Evolutionary conservation across 2,797 vertebrate genomes (phyloP), one percentile per base, ranked within the genome.

Genomic region (Hafferia zeledoni): DNA sequence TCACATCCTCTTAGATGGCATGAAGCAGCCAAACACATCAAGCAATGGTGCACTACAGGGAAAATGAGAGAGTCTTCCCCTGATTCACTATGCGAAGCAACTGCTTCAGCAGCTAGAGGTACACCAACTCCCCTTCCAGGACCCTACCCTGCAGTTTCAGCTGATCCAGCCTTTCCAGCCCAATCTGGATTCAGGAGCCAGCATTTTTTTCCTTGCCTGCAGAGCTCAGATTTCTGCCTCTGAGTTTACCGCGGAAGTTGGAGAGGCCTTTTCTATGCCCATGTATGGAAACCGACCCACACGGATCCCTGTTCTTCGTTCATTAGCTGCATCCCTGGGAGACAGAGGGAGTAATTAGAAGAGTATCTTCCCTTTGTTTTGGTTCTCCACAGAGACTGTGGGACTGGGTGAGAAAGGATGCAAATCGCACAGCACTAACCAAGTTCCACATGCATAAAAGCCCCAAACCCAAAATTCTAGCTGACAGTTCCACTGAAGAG

Each of bases 281-380:
- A 72, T 87, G 96, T 94, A 92, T 90, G 95, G 96, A 97, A 96
- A 97, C 95, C 75, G 94, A 95, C 96, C 96, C 94, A 94, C 93
- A 94, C 5, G 72, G 96, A 93, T 95, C 96, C 96, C 96, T 94
- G 94, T 94, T 97, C 95, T 95, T 96, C 94, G 37, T 92, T 95
- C 94, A 93, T 94, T 94, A 95, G 96, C 94, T 94, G 96, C 93
- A 97, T 93, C 94, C 96, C 96, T 96, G 96, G 94, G 96, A 96
- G 96, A 96, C 96, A 97, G 94, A 96, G 93, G 96, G 90, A 96
- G 94, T 89, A 96, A 94, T 97, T 89, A 97, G 95, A 82, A 84
- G 33, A 1, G 5, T 76, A 90, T 90, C 91, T 92, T 94, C 94
- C 92, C 91, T 90, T 90, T 89, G 71, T 81, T 89, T 92, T 82